phyloP scores from a whole-genome alignment of 2,888 invertebrate genomes.

The Cephus pygmeus region DNA sequence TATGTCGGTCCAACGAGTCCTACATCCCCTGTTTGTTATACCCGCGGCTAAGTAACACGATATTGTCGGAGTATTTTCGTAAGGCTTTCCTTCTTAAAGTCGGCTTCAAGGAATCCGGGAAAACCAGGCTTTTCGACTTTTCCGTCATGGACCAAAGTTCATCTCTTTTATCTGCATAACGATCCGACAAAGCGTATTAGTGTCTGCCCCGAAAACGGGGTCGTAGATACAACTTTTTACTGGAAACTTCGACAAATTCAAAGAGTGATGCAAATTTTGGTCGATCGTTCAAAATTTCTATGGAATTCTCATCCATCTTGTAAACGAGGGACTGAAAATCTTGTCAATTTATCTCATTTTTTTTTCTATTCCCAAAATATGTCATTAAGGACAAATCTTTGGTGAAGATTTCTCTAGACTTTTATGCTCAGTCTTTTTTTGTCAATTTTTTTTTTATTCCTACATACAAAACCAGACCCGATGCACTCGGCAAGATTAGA shows the following conservation, averaged over 20 bases:
- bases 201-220: neutral
- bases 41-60: slow-evolving; percentile 17
- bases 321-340: neutral
- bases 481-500: neutral
- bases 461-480: neutral
- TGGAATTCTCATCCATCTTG: too few species aligned
- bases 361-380: too few species aligned
- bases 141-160: slow-evolving; percentile 6
- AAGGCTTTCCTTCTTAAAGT: slow-evolving; percentile 7
- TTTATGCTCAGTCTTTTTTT: neutral
- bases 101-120: slow-evolving; percentile 7
- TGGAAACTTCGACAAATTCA: neutral
- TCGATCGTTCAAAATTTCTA: neutral
- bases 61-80: slow-evolving; percentile 25
- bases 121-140: neutral
- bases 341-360: neutral
- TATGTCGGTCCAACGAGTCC: slow-evolving; percentile 16
- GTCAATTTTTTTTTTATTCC: neutral
- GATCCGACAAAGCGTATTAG: neutral
- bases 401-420: neutral
- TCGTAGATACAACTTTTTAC: neutral
- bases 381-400: neutral
- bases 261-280: neutral
- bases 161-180: neutral
- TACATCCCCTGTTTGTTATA: slow-evolving; percentile 19